Percentiles rank a stretch among this genome's conserved stretches.
Conservation (phyloP, 2,113 vertebrate genomes). For the Anser cygnoides region DNA sequence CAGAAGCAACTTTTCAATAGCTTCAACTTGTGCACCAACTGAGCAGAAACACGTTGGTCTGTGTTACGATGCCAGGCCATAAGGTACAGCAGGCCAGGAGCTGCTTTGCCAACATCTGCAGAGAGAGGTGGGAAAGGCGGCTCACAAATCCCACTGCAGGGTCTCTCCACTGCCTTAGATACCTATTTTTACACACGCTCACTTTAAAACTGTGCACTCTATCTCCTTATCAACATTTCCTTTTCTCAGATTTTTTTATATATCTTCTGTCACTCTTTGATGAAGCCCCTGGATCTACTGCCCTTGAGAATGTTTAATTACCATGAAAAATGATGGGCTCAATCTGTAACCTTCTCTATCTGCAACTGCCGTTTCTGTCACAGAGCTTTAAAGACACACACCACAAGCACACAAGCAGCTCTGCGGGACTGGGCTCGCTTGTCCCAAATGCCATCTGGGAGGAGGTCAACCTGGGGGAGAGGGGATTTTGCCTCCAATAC, state of each 20-base stretch:
- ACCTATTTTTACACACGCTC: neutral
- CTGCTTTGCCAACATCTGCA: neutral
- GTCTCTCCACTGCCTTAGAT: neutral
- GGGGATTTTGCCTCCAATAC: neutral
- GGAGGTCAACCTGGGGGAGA: neutral
- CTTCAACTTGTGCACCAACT: neutral
- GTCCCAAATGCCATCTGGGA: neutral
- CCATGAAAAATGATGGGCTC: neutral
- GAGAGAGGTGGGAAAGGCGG: neutral
- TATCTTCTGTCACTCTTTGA: neutral
- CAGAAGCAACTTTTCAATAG: neutral
- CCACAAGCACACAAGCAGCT: neutral
- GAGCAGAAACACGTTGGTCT: neutral
- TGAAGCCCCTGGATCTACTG: neutral
- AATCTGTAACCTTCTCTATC: neutral
- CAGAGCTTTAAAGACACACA: neutral
- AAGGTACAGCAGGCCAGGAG: neutral
- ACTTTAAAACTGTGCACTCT: neutral
- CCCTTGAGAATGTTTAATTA: neutral
- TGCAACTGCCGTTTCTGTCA: neutral
- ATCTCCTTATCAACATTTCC: neutral
- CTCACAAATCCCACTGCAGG: neutral
- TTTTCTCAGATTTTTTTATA: neutral
- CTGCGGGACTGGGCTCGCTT: neutral
- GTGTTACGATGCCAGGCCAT: neutral